These are phyloP conservation scores for Rana temporaria DNA, from an alignment of 2,113 vertebrate species.

Conservation along the genomic window DNA sequence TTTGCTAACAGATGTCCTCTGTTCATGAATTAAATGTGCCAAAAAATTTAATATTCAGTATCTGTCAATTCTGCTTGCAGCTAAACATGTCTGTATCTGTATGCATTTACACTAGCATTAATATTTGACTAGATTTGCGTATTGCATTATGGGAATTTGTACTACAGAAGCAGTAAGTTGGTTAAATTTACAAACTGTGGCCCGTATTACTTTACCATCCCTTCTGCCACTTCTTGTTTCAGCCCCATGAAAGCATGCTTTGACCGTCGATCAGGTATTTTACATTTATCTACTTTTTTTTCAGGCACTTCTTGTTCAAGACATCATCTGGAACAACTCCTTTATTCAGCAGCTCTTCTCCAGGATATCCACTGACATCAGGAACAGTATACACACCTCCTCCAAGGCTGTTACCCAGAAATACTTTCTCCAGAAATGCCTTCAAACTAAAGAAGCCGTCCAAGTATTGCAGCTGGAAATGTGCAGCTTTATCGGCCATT, in stretches of 20 bases:
- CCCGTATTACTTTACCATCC: neutral
- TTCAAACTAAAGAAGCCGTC: constrained; percentile 99
- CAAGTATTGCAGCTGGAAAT: constrained; percentile 99
- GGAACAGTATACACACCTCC: constrained; percentile 97
- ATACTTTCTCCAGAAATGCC: constrained; percentile 96
- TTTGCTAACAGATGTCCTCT: neutral
- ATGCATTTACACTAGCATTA: constrained; percentile 18
- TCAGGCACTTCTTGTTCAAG: constrained; percentile 98
- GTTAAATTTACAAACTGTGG: constrained; percentile 18
- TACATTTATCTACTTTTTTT: constrained; percentile 57
- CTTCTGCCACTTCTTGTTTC: neutral
- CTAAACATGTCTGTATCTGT: constrained; percentile 20
- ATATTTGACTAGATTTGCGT: constrained; percentile 36
- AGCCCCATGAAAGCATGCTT: neutral
- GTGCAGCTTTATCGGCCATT: constrained; percentile 93
- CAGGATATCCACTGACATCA: constrained; percentile 95
- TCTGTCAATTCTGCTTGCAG: constrained; percentile 34
- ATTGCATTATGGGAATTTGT: constrained; percentile 27
- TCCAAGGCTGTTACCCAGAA: constrained; percentile 93
- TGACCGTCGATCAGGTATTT: constrained; percentile 11
- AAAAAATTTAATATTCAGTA: constrained; percentile 30
- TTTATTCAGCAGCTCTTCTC: constrained; percentile 96
- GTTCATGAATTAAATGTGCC: constrained; percentile 8
- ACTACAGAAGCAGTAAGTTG: neutral
- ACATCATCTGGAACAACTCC: constrained; percentile 97